Conservation (phyloP, 2,888 invertebrate genomes). For the Drosophila borborema region DNA sequence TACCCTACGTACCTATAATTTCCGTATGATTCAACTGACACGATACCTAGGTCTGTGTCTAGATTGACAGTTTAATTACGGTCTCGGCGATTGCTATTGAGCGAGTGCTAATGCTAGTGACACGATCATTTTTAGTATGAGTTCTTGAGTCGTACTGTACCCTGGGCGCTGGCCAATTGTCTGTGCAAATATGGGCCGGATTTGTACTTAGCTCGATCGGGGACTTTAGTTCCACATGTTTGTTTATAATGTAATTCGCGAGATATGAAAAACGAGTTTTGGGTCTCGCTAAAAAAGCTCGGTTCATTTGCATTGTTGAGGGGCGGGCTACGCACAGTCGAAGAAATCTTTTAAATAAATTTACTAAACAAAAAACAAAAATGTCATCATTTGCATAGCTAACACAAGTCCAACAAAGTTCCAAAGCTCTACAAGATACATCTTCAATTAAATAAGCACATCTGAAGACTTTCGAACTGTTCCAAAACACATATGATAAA, state of each 20-base stretch:
- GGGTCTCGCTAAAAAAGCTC: slow-evolving; percentile 32
- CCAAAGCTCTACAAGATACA: neutral
- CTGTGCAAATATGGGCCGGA: slow-evolving; percentile 33
- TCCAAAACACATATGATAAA: neutral
- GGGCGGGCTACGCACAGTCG: neutral
- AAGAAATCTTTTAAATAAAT: slow-evolving; percentile 15
- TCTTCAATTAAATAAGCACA: neutral
- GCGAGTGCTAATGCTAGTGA: slow-evolving; percentile 26
- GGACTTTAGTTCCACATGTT: slow-evolving; percentile 14
- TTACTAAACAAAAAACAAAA: neutral
- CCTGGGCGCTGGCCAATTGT: slow-evolving; percentile 23
- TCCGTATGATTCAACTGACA: slow-evolving; percentile 12
- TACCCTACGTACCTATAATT: slow-evolving; percentile 20
- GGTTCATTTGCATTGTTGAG: slow-evolving; percentile 49
- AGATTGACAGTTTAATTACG: slow-evolving; percentile 23
- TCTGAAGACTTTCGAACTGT: neutral
- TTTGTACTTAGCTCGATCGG: slow-evolving; percentile 27
- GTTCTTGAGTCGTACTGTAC: slow-evolving; percentile 7
- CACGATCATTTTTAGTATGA: slow-evolving; percentile 25
- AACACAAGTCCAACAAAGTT: slow-evolving; percentile 15
- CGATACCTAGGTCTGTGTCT: neutral
- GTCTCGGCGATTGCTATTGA: slow-evolving; percentile 5
- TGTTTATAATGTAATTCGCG: slow-evolving; percentile 10
- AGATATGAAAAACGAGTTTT: slow-evolving; percentile 32
- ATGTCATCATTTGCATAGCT: slow-evolving; percentile 34